phyloP scores from a whole-genome alignment of 2,888 invertebrate genomes.

The Junonia oenone region DNA sequence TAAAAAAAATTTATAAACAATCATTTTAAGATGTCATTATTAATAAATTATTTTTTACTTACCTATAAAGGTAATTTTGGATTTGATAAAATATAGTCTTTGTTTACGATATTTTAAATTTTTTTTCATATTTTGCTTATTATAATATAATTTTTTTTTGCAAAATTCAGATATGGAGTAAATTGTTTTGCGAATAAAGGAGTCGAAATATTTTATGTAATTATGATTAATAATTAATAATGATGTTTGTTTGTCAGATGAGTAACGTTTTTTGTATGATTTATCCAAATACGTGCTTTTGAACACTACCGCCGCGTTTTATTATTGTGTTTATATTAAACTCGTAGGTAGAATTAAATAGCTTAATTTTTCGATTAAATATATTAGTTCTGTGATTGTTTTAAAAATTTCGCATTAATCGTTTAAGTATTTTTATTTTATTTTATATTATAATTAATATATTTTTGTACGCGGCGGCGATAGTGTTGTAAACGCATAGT shows the following conservation, averaged over 20 bases:
- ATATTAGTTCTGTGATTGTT: background rate
- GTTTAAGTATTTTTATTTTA: background rate
- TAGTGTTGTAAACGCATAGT: conserved; percentile 6
- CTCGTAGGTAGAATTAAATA: background rate
- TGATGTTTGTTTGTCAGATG: background rate
- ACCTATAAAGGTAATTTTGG: no score
- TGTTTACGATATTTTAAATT: no score
- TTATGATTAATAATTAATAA: background rate
- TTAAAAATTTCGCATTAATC: background rate
- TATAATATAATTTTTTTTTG: no score
- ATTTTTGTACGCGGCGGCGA: background rate
- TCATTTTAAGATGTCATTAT: no score
- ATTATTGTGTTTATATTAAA: background rate
- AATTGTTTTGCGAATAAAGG: no score
- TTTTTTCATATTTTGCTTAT: no score
- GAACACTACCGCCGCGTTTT: conserved; percentile 3
- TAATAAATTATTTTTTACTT: no score
- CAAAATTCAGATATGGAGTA: no score
- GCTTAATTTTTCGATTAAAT: background rate
- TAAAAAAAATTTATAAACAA: no score
- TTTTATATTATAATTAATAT: background rate
- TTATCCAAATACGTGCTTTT: conserved; percentile 4
- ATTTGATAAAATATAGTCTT: no score
- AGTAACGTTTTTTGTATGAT: background rate
- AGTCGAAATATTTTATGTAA: background rate